phyloP scores from a whole-genome alignment of 2,797 vertebrate genomes.

The Sebastes matsubarae region DNA sequence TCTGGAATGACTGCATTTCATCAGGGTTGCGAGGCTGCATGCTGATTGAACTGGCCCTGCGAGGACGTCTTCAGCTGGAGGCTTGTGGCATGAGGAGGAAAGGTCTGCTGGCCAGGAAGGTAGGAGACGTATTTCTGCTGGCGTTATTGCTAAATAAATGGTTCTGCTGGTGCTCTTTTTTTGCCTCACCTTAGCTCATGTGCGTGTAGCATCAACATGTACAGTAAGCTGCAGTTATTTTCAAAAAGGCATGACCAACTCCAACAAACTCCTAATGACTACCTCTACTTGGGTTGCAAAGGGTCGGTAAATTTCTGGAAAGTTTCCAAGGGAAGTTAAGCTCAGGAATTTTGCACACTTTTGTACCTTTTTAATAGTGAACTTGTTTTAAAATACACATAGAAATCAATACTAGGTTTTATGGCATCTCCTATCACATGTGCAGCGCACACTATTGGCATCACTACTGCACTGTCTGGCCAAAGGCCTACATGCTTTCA shows the following conservation, averaged over 20 bases:
- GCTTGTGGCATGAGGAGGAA: constrained; percentile 95
- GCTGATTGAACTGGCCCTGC: constrained; percentile 93
- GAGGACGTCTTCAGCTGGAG: constrained; percentile 93
- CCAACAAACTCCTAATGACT: neutral
- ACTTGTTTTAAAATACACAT: neutral
- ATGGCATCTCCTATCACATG: neutral
- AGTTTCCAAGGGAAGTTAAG: no score
- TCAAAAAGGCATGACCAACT: neutral
- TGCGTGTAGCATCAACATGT: neutral
- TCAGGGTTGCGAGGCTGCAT: constrained; percentile 96
- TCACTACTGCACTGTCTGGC: neutral
- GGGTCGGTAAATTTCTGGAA: neutral
- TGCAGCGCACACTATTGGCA: neutral
- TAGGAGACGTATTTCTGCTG: constrained; percentile 36
- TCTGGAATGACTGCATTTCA: constrained; percentile 99
- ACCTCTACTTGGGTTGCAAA: neutral
- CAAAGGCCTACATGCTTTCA: neutral
- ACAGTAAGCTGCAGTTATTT: neutral
- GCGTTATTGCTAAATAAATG: neutral
- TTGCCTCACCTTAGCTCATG: neutral
- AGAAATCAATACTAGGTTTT: neutral
- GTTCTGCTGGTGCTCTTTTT: neutral
- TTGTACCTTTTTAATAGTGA: neutral
- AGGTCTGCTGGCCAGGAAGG: constrained; percentile 94
- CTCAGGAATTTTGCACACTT: neutral